phyloP scores from a whole-genome alignment of 2,113 vertebrate genomes.

The Siphamia tubifer region DNA sequence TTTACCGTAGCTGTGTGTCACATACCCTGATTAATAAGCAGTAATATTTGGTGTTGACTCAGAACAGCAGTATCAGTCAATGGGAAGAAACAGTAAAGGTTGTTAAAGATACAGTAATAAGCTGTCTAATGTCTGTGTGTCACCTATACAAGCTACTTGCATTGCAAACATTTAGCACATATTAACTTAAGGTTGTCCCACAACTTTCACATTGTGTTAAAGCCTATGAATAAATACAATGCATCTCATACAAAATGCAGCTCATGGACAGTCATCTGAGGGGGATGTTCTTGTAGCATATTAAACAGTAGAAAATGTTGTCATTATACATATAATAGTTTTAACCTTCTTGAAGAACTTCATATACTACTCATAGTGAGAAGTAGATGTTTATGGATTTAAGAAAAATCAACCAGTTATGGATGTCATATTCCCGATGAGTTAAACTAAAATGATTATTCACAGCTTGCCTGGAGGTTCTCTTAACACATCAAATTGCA shows the following conservation, averaged over 20 bases:
- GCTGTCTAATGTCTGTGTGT: neutral
- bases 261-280: neutral
- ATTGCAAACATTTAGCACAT: neutral
- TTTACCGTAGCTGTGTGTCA: neutral
- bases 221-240: neutral
- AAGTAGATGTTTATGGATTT: too few relatives aligned
- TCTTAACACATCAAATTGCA: neutral
- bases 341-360: neutral
- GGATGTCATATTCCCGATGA: too few relatives aligned
- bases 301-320: neutral
- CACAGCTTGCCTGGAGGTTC: neutral
- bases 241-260: neutral
- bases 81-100: neutral
- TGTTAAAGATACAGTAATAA: slow-evolving; percentile 2
- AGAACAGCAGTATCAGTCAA: neutral
- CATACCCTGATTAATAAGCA: neutral
- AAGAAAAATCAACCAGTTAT: too few relatives aligned
- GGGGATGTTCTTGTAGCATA: neutral
- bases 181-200: neutral
- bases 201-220: neutral
- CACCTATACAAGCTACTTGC: neutral
- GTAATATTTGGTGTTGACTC: neutral
- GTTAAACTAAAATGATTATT: too few relatives aligned
- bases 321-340: neutral
- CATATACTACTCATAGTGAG: too few relatives aligned